Conservation (phyloP, 2,113 vertebrate genomes). For the Prionailurus bengalensis region DNA sequence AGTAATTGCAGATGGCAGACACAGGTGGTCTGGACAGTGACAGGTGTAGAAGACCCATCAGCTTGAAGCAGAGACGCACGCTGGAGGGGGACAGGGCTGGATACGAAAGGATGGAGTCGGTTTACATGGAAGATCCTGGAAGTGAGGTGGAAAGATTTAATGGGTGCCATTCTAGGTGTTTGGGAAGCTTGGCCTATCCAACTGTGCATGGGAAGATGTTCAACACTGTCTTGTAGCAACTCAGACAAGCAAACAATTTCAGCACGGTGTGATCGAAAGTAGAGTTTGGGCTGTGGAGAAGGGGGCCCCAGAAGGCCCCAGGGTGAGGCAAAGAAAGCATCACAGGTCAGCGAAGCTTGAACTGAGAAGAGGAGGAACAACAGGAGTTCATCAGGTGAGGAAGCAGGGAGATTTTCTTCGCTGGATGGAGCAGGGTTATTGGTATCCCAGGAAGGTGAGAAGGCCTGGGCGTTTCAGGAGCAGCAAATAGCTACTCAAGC, state of each 20-base stretch:
- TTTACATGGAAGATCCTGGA: neutral
- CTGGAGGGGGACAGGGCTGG: too few species aligned
- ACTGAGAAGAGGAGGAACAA: neutral
- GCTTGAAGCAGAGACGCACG: neutral
- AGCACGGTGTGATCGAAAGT: neutral
- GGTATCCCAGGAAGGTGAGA: neutral
- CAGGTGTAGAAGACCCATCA: neutral
- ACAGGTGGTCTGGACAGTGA: neutral
- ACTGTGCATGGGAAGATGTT: neutral
- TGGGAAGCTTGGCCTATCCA: neutral
- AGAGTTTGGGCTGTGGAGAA: neutral
- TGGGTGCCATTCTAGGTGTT: neutral
- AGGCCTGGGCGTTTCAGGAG: accelerated
- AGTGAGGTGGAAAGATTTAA: neutral
- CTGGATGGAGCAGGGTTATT: neutral
- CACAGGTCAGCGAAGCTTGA: neutral
- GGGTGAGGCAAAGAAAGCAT: neutral
- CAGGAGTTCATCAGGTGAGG: neutral
- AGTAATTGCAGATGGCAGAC: neutral
- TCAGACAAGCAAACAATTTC: neutral
- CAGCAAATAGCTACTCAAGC: neutral
- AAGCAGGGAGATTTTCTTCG: neutral
- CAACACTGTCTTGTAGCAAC: neutral
- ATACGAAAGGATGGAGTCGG: neutral
- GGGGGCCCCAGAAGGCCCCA: neutral